Base-by-base conservation (phyloP, 2,113 vertebrate species). In the Hassar affinis region DNA sequence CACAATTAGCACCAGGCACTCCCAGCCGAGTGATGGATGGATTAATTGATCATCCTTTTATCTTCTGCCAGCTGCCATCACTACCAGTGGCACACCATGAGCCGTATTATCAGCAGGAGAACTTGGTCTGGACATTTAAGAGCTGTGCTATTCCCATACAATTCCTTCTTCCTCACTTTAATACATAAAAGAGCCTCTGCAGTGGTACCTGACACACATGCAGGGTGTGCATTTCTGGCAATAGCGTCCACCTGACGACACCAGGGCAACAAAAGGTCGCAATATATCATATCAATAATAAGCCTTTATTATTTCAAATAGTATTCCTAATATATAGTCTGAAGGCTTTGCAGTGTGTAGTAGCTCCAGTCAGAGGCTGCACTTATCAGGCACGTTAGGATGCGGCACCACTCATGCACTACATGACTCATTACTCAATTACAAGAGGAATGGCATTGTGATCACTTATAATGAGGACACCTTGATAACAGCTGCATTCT, bases 41-140 rank as follows among this genome's bases (percentile, higher is more conserved):
- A 90, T 87, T 79, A 25, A 91, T 89, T 86, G 86, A 78, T 83
- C 47, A 7, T 30, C 7, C 68, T 80, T 51, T 35, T 35, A 76
- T 17, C 51, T 3, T 75, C 51, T 12, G 25, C n/a, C 38, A 1
- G 54, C 25, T 78, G 81, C 88, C 84, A 51, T 51, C 49, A 54
- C 42, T 59, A 42, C n/a, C 18, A 12, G 15, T 79, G 45, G 38
- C 56, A 49, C 69, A 62, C 33, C 22, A 30, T 33, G 25, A 71
- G 51, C 66, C 9, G 8, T 27, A 22, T 51, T 22, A 18, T 47
- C 52, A 56, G 25, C 57, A 59, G 52, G 27, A 35, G 68, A 75
- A 82, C 68, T 81, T 81, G 57, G 14, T 42, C 45, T 30, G n/a
- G 0, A 51, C 71, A 14, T 25, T 3, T 69, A 12, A 42, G 25